Evolutionary conservation across 2,113 vertebrate genomes (phyloP).

Genomic region (Phalacrocorax pelagicus): DNA sequence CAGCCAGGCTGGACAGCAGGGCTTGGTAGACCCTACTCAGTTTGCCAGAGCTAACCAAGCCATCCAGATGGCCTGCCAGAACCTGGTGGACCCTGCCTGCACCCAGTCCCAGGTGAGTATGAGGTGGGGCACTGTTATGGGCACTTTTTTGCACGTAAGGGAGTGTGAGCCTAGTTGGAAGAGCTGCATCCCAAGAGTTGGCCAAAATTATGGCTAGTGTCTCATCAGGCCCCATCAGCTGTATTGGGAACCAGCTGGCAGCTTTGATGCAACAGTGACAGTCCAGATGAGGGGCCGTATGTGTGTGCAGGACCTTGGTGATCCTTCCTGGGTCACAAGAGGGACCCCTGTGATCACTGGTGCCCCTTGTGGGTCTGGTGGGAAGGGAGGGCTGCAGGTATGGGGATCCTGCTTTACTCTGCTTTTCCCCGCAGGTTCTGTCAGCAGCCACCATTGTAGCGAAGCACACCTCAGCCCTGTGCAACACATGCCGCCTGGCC

Average conservation of each 20-base stretch:
- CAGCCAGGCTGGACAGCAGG: constrained; percentile 90
- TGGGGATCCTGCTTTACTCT: neutral
- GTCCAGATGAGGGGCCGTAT: neutral
- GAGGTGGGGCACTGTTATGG: neutral
- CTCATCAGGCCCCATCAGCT: neutral
- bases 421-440: constrained; percentile 80
- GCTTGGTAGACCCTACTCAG: constrained; percentile 91
- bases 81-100: constrained; percentile 89
- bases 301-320: neutral
- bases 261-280: neutral
- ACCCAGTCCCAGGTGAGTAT: constrained; percentile 88
- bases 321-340: neutral
- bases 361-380: accelerated
- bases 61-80: constrained; percentile 96
- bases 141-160: neutral
- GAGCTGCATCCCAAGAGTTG: neutral
- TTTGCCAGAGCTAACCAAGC: constrained; percentile 93
- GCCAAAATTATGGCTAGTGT: neutral
- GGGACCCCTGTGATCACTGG: neutral
- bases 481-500: constrained; percentile 94
- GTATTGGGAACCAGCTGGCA: neutral
- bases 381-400: neutral
- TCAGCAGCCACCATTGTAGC: constrained; percentile 97
- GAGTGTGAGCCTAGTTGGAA: neutral
- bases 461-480: constrained; percentile 95